phyloP scores from a whole-genome alignment of 2,113 vertebrate genomes.

The Sapajus apella region DNA sequence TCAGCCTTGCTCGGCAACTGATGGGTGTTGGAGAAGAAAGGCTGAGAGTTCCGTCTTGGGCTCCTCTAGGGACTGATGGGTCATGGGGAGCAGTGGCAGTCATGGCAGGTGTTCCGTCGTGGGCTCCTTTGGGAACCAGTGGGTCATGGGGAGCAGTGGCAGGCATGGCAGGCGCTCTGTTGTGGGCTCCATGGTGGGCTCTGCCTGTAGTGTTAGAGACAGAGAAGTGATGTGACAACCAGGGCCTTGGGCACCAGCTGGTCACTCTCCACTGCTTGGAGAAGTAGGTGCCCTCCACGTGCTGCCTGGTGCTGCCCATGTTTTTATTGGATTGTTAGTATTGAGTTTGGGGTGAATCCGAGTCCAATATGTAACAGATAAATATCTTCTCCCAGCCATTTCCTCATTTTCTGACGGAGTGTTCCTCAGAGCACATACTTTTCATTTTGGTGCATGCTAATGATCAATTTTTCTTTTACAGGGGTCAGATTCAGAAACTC shows the following conservation, averaged over 20 bases:
- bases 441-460: background rate
- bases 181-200: too few species aligned
- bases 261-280: background rate
- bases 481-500: too few species aligned
- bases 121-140: too few species aligned
- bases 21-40: background rate
- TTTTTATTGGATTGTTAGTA: too few species aligned
- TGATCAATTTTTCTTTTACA: background rate
- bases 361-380: background rate
- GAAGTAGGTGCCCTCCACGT: background rate
- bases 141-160: too few species aligned
- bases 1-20: background rate
- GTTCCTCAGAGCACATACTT: background rate
- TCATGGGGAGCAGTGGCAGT: too few species aligned
- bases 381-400: background rate
- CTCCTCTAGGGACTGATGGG: too few species aligned
- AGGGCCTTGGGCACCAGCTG: background rate
- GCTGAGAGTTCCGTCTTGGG: background rate
- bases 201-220: too few species aligned
- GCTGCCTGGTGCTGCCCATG: background rate
- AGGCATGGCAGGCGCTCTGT: too few species aligned
- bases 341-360: too few species aligned
- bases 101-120: fast-evolving
- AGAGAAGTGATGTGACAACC: background rate
- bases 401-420: background rate